Evolutionary conservation across 2,888 invertebrate species (phyloP).

Genomic region (Aphrophora alni): DNA sequence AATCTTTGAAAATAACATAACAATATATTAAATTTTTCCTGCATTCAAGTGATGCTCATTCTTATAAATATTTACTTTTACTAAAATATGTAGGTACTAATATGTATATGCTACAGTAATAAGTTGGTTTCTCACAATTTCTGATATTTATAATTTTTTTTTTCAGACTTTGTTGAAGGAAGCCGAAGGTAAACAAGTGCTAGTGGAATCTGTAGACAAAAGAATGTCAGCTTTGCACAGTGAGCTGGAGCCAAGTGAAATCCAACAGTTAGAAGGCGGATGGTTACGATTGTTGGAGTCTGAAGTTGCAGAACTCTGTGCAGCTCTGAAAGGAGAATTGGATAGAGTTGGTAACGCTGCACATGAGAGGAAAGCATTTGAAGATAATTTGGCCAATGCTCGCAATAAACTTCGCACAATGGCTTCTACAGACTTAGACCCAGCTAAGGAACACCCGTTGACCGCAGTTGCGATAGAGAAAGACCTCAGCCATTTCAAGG

Average conservation of each 20-base stretch:
- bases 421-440: slow-evolving; percentile 39
- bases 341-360: slow-evolving; percentile 64
- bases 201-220: slow-evolving; percentile 83
- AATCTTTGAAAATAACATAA: too few relatives aligned
- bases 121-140: too few relatives aligned
- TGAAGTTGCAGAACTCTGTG: slow-evolving; percentile 74
- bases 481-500: slow-evolving; percentile 76
- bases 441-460: slow-evolving; percentile 74
- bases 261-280: slow-evolving; percentile 71
- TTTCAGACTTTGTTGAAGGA: slow-evolving; percentile 74
- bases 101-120: too few relatives aligned
- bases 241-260: slow-evolving; percentile 85
- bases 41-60: too few relatives aligned
- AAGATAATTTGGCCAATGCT: slow-evolving; percentile 78
- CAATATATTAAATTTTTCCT: too few relatives aligned
- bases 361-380: slow-evolving; percentile 60
- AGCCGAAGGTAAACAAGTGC: slow-evolving; percentile 81
- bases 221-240: slow-evolving; percentile 83
- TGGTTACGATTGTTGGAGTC: slow-evolving; percentile 70
- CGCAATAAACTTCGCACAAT: slow-evolving; percentile 74
- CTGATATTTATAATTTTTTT: too few relatives aligned
- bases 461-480: slow-evolving; percentile 82
- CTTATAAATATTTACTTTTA: too few relatives aligned
- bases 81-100: too few relatives aligned
- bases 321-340: slow-evolving; percentile 75